phyloP scores from a whole-genome alignment of 2,797 vertebrate species.

The Phoeniculus purpureus region DNA sequence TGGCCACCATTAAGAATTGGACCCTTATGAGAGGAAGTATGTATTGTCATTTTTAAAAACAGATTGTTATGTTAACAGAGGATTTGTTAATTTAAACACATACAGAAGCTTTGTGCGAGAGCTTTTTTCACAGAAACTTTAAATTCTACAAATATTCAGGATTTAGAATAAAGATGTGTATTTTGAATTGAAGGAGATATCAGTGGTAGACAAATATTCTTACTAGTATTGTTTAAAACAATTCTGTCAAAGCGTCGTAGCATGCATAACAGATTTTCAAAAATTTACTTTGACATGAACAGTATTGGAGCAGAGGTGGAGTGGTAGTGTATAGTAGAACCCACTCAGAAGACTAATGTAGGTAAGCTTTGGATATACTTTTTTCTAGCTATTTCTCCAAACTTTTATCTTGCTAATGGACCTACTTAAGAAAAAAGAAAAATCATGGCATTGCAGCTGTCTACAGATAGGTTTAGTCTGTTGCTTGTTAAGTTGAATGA shows the following conservation, averaged over 20 bases:
- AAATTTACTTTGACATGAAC: not conserved
- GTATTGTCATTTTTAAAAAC: not conserved
- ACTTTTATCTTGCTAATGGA: not conserved
- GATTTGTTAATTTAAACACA: not conserved
- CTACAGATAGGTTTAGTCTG: not conserved
- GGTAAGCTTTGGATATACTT: not conserved
- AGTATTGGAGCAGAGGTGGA: not conserved
- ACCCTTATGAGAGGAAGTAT: not conserved
- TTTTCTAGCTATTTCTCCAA: not conserved
- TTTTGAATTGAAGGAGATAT: not conserved
- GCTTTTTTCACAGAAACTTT: not conserved
- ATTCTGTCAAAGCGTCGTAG: not conserved
- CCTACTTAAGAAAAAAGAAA: not conserved
- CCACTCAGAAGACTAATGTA: not conserved
- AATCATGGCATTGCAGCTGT: not conserved
- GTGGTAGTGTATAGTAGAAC: not conserved
- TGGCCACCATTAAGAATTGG: not conserved
- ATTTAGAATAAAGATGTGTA: not conserved
- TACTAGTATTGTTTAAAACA: not conserved
- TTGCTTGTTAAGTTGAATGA: not conserved
- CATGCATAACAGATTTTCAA: not conserved
- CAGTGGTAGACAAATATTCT: not conserved
- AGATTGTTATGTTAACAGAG: not conserved
- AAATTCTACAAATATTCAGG: not conserved
- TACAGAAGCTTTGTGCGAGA: not conserved